phyloP scores from a whole-genome alignment of 1,140 invertebrate genomes.

The Zaprionus lachaisei region DNA sequence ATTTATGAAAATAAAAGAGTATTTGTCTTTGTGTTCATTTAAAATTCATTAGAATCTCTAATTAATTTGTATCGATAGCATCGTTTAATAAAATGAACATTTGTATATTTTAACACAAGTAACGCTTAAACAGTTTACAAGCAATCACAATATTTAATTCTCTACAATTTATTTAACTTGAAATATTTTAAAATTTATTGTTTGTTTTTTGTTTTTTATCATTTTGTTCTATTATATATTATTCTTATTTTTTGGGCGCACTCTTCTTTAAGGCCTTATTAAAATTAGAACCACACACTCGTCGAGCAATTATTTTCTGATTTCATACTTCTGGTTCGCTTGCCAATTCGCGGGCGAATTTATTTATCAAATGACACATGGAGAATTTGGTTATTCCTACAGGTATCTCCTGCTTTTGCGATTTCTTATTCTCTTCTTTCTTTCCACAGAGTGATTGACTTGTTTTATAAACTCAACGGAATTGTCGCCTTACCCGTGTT shows the following conservation, averaged over 20 bases:
- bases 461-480: neutral
- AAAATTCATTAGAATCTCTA: neutral
- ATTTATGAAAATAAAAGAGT: neutral
- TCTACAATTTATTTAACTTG: neutral
- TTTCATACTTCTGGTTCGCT: slow-evolving; percentile 1
- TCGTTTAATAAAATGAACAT: neutral
- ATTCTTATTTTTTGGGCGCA: neutral
- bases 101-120: neutral
- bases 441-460: neutral
- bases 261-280: slow-evolving; percentile 19
- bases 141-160: neutral
- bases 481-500: slow-evolving; percentile 24
- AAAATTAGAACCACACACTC: slow-evolving; percentile 32
- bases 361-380: slow-evolving; percentile 7
- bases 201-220: neutral
- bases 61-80: neutral
- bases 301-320: slow-evolving; percentile 8
- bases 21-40: neutral
- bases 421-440: neutral
- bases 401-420: neutral
- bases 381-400: neutral
- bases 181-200: neutral
- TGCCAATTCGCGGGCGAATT: neutral
- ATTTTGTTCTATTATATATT: neutral
- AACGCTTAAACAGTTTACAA: neutral